Evolutionary conservation across 1,140 invertebrate species (phyloP).

Genomic region (Eriocheir sinensis): DNA sequence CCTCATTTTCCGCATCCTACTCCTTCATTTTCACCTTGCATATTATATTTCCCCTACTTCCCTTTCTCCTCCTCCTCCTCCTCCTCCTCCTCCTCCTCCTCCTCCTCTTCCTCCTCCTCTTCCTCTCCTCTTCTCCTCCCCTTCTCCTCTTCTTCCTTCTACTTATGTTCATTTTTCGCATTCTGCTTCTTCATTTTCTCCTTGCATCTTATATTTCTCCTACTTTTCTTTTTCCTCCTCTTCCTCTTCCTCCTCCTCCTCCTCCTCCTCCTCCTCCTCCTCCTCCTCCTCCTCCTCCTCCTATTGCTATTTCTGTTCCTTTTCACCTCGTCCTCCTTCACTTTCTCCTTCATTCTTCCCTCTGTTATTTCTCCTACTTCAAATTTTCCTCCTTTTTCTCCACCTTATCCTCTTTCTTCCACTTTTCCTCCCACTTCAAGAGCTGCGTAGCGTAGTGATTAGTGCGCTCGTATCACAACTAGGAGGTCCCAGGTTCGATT

Average conservation of each 20-base stretch:
- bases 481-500: no score
- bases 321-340: background rate
- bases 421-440: background rate
- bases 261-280: slow-evolving; percentile 9
- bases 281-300: slow-evolving; percentile 28
- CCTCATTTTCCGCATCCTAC: no score
- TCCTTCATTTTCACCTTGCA: no score
- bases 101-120: no score
- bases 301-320: background rate
- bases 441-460: no score
- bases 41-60: background rate
- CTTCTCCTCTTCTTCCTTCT: background rate
- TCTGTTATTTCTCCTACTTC: no score
- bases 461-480: no score
- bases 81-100: no score
- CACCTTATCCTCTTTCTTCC: background rate
- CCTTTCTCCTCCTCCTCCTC: background rate
- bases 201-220: background rate
- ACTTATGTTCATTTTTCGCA: background rate
- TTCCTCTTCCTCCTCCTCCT: background rate
- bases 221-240: background rate
- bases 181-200: background rate
- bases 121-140: background rate
- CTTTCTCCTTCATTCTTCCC: background rate
- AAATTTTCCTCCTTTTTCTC: background rate